These are phyloP conservation scores for Zaprionus lachaisei DNA, from an alignment of 1,140 invertebrate genomes.

Conservation along the genomic window DNA sequence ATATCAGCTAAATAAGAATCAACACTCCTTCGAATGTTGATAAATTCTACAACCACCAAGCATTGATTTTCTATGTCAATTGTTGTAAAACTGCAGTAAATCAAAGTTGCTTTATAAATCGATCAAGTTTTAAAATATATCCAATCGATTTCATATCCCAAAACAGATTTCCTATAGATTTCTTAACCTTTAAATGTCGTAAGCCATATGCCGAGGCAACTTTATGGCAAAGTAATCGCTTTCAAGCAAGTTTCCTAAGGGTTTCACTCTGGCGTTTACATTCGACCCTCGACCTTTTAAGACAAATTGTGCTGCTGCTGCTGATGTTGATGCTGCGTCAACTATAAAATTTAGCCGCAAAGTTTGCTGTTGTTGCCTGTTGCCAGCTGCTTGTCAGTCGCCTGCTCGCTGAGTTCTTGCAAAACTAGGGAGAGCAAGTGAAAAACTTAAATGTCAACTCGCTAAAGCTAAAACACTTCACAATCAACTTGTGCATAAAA, in stretches of 20 bases:
- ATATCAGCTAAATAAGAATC: no score
- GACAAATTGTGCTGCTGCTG: background rate
- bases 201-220: background rate
- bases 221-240: background rate
- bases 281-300: conserved; percentile 1
- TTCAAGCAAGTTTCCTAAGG: conserved; percentile 1
- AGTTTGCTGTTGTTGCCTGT: conserved; percentile 21
- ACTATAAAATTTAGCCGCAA: conserved; percentile 28
- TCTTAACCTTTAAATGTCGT: background rate
- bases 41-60: no score
- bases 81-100: background rate
- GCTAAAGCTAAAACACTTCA: conserved; percentile 77
- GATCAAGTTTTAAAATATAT: background rate
- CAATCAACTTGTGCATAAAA: conserved; percentile 67
- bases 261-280: background rate
- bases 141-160: background rate
- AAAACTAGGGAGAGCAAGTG: conserved; percentile 34
- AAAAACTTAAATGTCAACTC: conserved; percentile 76
- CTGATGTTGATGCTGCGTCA: conserved; percentile 10
- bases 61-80: background rate
- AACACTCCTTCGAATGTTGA: no score
- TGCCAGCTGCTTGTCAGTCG: conserved; percentile 15
- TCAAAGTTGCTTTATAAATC: background rate
- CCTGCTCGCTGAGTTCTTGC: conserved; percentile 28
- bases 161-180: background rate